Evolutionary conservation across 1,140 invertebrate species (phyloP), one percentile per base, ranked within the genome.

Genomic region (Eriosoma lanigerum): DNA sequence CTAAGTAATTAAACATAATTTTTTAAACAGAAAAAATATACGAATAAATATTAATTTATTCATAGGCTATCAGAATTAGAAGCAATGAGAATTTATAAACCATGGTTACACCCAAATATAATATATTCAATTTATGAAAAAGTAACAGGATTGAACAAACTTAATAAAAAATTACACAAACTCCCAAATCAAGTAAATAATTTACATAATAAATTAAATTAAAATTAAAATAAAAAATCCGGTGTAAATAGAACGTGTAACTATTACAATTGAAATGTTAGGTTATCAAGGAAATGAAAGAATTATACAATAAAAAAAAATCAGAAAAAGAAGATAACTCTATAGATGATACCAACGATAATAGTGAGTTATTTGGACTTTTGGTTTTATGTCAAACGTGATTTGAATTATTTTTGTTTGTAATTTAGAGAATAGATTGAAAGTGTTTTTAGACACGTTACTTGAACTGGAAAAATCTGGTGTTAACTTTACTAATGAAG

Each of bases 371-470:
- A 38, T 66, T 44, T 12, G 3, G 5, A n/a, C 9, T 13, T 44
- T 62, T 19, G 5, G 4, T 32, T 26, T 15, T 29, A 29, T 9
- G 19, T 62, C 10, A 5, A 32, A 32, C 17, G 1, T 9, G 2
- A 19, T 8, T 32, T 48, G 13, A 32, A 32, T 19, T 32, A 19
- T 24, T 32, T 32, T 4, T 32, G 19, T 32, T 13, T 32, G 15
- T 62, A 19, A 6, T 62, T 62, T 32, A 50, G 46, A 8, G 26
- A 70, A 70, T 4, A 5, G 17, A 12, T 46, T 24, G 21, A 70
- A 70, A 70, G 21, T 24, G 8, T 91, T 92, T 83, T 83, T 92
- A 50, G 91, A 92, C 85, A 85, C 90, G 64, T 83, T 92, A 26
- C 84, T 92, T 4, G 86, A 89, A 83, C 86, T 87, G 54, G 86